Evolutionary conservation across 2,797 vertebrate species (phyloP).

Genomic region (Clarias pachynema): DNA sequence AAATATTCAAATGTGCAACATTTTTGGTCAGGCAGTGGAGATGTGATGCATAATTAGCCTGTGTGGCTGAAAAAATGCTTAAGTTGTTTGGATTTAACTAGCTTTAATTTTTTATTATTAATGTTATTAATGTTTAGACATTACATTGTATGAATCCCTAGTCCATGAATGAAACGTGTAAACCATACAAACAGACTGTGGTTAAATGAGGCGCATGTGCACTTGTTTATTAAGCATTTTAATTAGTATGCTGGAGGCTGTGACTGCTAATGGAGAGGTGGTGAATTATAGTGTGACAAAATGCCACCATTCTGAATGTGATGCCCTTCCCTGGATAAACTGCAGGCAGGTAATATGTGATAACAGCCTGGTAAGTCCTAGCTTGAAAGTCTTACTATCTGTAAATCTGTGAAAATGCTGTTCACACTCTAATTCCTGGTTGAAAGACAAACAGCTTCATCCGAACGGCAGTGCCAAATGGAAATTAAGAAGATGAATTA

Average conservation of each 20-base stretch:
- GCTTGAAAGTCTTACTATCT: conserved; percentile 19
- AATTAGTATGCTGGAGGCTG: background rate
- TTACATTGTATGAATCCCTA: background rate
- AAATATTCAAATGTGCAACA: too few species aligned
- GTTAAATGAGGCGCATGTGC: conserved; percentile 4
- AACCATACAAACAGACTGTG: background rate
- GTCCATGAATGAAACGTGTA: background rate
- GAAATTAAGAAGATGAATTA: conserved; percentile 43
- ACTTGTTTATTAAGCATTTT: background rate
- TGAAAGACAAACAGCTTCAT: conserved; percentile 28
- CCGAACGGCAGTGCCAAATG: conserved; percentile 27
- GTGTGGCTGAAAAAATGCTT: background rate
- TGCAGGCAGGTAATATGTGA: conserved; percentile 7
- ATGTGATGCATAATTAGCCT: background rate
- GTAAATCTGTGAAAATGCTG: conserved; percentile 31
- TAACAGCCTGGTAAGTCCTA: background rate
- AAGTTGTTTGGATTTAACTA: background rate
- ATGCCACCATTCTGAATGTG: background rate
- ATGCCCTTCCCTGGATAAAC: background rate
- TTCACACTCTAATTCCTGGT: conserved; percentile 17
- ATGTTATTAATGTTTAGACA: background rate
- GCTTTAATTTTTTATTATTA: background rate
- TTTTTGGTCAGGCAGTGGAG: too few species aligned
- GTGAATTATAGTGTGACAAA: conserved; percentile 3
- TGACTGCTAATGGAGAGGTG: background rate